phyloP scores from a whole-genome alignment of 23 tunicate genomes.

The Ciona savignyi region DNA sequence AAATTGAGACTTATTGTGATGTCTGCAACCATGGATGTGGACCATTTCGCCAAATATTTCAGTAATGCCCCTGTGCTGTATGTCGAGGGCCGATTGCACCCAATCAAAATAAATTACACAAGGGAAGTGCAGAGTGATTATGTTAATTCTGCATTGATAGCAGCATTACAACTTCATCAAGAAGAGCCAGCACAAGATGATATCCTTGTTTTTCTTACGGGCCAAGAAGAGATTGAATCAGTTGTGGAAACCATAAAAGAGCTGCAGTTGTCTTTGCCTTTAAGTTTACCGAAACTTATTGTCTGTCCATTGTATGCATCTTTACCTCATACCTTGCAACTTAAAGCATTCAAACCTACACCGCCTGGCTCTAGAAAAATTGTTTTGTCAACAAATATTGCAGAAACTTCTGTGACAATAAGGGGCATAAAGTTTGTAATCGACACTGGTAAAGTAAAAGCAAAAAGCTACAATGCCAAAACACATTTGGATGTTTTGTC shows the following conservation, averaged over 20 bases:
- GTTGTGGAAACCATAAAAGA: constrained; percentile 65
- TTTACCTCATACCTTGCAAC: constrained; percentile 61
- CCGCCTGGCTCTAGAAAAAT: constrained; percentile 55
- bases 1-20: constrained; percentile 59
- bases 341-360: constrained; percentile 59
- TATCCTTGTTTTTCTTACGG: constrained; percentile 83
- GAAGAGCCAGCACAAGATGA: constrained; percentile 68
- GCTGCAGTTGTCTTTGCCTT: constrained; percentile 37
- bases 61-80: constrained; percentile 72
- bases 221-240: constrained; percentile 93
- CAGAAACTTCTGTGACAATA: constrained; percentile 94
- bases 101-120: constrained; percentile 56
- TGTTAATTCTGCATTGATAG: constrained; percentile 24
- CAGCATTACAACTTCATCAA: constrained; percentile 70
- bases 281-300: constrained; percentile 34
- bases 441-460: constrained; percentile 88
- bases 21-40: constrained; percentile 98
- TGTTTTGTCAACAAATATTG: constrained; percentile 83
- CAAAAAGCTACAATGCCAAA: constrained; percentile 69
- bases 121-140: constrained; percentile 52
- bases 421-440: constrained; percentile 85
- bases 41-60: constrained; percentile 77
- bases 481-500: constrained; percentile 68
- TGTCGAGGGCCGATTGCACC: constrained; percentile 73
- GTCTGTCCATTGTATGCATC: constrained; percentile 84